Percentiles rank a stretch among this genome's conserved stretches.
phyloP scores from a whole-genome alignment of 2,797 vertebrate species.

The Rhyacichthys aspro region DNA sequence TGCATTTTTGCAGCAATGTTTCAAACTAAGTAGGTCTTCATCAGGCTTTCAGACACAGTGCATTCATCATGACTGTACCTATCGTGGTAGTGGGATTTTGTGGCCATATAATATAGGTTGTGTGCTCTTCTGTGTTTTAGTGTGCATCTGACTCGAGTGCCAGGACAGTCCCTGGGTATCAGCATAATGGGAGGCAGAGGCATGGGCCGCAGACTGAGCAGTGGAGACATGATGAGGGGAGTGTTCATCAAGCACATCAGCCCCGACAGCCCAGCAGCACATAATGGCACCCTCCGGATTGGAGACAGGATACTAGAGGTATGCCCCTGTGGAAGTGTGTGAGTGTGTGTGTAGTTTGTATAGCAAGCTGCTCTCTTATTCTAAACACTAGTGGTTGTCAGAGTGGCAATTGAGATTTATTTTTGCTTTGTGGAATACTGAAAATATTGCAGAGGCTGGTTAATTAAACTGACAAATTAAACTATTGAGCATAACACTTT shows the following conservation, averaged over 20 bases:
- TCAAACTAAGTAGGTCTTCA: conserved; percentile 25
- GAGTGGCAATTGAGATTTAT: conserved; percentile 5
- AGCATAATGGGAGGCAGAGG: conserved; percentile 96
- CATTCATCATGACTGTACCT: conserved; percentile 21
- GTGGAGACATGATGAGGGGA: conserved; percentile 94
- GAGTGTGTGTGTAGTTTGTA: conserved; percentile 24
- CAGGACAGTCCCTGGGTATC: conserved; percentile 91
- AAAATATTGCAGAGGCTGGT: neutral
- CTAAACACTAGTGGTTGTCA: conserved; percentile 12
- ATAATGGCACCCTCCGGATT: conserved; percentile 87
- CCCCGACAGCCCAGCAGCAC: conserved; percentile 91
- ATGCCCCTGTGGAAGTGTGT: conserved; percentile 29
- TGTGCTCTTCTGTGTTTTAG: conserved; percentile 70
- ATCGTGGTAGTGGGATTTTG: conserved; percentile 11
- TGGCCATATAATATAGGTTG: conserved; percentile 9
- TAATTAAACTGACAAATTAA: neutral
- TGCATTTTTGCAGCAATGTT: conserved; percentile 28
- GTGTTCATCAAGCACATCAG: conserved; percentile 97
- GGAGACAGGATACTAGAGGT: conserved; percentile 95
- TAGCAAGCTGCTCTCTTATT: conserved; percentile 14
- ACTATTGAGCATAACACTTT: neutral
- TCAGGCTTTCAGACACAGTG: conserved; percentile 16
- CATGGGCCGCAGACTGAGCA: conserved; percentile 93
- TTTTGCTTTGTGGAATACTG: neutral
- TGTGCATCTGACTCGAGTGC: conserved; percentile 86